phyloP scores from a whole-genome alignment of 2,113 vertebrate genomes.

The Tautogolabrus adspersus region DNA sequence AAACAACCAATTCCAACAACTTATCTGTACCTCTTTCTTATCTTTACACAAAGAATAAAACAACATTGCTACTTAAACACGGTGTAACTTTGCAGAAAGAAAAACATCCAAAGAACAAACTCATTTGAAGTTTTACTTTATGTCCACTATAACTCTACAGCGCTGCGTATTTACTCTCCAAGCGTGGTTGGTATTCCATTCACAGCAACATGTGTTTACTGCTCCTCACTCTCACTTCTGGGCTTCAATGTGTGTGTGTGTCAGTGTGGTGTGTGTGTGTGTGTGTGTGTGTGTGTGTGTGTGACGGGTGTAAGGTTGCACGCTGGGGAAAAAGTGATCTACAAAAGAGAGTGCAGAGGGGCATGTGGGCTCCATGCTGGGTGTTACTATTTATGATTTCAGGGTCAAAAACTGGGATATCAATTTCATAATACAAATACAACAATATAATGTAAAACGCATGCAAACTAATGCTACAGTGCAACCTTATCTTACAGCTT shows the following conservation, averaged over 20 bases:
- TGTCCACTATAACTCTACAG: conserved; percentile 32
- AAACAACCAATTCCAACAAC: neutral
- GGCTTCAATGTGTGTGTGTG: conserved; percentile 1
- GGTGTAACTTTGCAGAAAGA: neutral
- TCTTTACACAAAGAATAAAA: neutral
- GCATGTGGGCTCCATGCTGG: neutral
- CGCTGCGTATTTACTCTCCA: conserved; percentile 45
- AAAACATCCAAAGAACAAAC: neutral
- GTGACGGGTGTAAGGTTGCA: conserved; percentile 57
- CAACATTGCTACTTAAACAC: neutral
- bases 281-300: conserved; percentile 11
- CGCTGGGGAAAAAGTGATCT: conserved; percentile 13
- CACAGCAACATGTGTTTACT: conserved; percentile 72
- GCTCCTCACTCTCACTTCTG: conserved; percentile 40
- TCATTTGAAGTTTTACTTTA: neutral
- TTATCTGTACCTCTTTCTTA: neutral
- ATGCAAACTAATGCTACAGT: neutral
- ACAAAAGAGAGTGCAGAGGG: neutral
- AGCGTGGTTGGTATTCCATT: conserved; percentile 72
- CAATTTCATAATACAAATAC: neutral
- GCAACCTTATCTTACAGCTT: too few relatives aligned
- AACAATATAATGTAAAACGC: neutral
- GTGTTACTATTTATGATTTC: neutral
- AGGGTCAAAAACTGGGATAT: neutral
- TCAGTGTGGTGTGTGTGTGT: neutral